Conservation (phyloP, 2,797 vertebrate genomes). For the Babyrousa celebensis region DNA sequence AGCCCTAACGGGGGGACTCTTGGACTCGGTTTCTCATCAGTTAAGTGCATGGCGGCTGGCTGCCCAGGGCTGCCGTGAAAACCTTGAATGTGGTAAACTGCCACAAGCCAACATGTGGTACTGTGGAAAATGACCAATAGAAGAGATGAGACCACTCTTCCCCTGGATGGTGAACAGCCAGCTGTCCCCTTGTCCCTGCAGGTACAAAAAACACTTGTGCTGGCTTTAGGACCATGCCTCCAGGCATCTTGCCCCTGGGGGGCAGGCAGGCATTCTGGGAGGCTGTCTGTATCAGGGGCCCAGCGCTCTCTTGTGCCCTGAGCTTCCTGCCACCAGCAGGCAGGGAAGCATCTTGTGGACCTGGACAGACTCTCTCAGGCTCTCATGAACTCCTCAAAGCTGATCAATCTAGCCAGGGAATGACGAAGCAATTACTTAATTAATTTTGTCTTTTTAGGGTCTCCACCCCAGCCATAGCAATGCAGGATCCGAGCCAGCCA, state of each 20-base stretch:
- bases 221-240: not conserved
- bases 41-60: not conserved
- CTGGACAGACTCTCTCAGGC: not conserved
- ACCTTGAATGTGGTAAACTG: not conserved
- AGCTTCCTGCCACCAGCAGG: not conserved
- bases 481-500: too few species aligned
- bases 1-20: not conserved
- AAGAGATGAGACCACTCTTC: not conserved
- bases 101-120: not conserved
- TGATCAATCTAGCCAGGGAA: slow-evolving; percentile 20
- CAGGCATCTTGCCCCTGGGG: not conserved
- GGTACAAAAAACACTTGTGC: not conserved
- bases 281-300: not conserved
- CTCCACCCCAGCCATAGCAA: too few species aligned
- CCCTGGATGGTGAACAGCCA: not conserved
- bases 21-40: not conserved
- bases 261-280: not conserved
- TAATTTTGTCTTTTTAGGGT: too few species aligned
- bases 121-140: not conserved
- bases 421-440: not conserved
- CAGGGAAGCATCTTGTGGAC: not conserved
- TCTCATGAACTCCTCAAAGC: not conserved
- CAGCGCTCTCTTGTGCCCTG: not conserved
- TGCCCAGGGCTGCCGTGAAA: not conserved
- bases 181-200: not conserved